Evolutionary conservation across 2,113 vertebrate genomes (phyloP).

Genomic region (Formicarius rufipectus): DNA sequence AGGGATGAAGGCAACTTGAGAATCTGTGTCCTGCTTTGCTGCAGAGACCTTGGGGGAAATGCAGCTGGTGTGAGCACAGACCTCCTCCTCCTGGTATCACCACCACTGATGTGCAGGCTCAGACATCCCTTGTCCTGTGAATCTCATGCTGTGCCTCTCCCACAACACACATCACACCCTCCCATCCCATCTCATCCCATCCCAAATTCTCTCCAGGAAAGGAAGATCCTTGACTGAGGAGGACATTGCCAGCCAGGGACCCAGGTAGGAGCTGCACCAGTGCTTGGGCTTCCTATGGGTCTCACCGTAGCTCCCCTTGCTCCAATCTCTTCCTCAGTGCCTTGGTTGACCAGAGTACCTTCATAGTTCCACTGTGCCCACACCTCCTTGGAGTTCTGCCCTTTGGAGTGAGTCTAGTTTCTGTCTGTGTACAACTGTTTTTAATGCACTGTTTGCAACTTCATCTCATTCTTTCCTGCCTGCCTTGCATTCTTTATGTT

Average conservation of each 20-base stretch:
- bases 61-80: fast-evolving
- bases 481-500: background rate
- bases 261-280: background rate
- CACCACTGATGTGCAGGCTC: background rate
- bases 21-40: background rate
- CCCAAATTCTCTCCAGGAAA: background rate
- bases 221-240: background rate
- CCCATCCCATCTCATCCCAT: background rate
- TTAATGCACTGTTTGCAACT: background rate
- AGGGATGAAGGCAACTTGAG: background rate
- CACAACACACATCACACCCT: background rate
- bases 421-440: background rate
- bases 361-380: background rate
- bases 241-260: background rate
- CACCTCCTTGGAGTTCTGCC: background rate
- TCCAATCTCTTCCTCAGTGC: background rate
- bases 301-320: background rate
- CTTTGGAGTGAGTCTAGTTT: fast-evolving
- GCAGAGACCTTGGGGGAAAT: background rate
- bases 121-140: background rate
- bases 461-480: background rate
- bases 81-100: background rate
- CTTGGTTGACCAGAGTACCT: background rate
- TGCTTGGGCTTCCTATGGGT: too few species aligned
- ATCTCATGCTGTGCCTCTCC: fast-evolving